Evolutionary conservation across 2,888 invertebrate genomes (phyloP).

Genomic region (Caenorhabditis becei): DNA sequence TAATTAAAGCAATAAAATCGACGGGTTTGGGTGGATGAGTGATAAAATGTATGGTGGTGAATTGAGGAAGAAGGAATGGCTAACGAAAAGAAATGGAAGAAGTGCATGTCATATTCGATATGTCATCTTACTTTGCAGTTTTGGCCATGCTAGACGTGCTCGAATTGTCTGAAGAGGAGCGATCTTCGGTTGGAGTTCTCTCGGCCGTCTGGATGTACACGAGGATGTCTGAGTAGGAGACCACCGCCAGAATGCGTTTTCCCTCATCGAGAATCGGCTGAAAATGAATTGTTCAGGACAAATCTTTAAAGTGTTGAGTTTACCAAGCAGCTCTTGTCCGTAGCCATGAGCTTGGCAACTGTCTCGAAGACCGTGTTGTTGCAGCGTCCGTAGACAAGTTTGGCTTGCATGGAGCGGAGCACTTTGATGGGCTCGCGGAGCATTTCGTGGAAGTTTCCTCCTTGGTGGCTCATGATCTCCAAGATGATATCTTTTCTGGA

Average conservation of each 20-base stretch:
- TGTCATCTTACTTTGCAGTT: constrained; percentile 35
- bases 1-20: constrained; percentile 44
- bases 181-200: constrained; percentile 51
- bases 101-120: constrained; percentile 22
- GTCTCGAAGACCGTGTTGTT: constrained; percentile 71
- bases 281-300: constrained; percentile 16
- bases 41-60: neutral
- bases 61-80: neutral
- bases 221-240: constrained; percentile 78
- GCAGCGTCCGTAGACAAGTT: constrained; percentile 53
- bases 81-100: neutral
- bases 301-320: constrained; percentile 3
- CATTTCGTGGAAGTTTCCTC: constrained; percentile 67
- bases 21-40: neutral
- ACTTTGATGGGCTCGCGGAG: constrained; percentile 69
- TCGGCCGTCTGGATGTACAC: constrained; percentile 71
- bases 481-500: constrained; percentile 73
- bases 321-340: constrained; percentile 67
- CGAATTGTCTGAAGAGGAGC: constrained; percentile 40
- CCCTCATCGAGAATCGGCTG: constrained; percentile 71
- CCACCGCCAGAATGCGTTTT: constrained; percentile 70
- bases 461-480: constrained; percentile 70
- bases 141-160: constrained; percentile 43
- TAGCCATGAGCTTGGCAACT: constrained; percentile 65
- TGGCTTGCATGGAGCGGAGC: constrained; percentile 52